These are phyloP conservation scores for Ptychochromis oligacanthus DNA, from an alignment of 2,113 vertebrate genomes.

Conservation along the genomic window DNA sequence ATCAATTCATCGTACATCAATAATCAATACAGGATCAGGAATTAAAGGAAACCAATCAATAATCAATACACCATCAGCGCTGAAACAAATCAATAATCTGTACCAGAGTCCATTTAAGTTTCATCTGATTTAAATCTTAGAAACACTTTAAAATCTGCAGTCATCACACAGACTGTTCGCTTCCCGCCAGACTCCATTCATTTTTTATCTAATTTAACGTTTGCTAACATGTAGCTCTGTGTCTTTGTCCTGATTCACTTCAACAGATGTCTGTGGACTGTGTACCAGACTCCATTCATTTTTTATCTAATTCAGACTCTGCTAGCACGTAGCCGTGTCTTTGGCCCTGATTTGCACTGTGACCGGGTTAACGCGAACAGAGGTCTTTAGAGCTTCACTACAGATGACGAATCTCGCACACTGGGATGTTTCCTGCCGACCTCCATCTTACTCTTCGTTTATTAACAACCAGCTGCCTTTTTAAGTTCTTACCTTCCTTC, in stretches of 20 bases:
- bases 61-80: background rate
- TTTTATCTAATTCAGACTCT: background rate
- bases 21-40: background rate
- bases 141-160: background rate
- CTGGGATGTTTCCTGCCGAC: background rate
- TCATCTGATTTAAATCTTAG: background rate
- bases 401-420: background rate
- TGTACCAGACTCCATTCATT: background rate
- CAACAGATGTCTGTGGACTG: background rate
- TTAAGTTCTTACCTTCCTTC: constrained; percentile 50
- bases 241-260: background rate
- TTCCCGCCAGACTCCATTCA: background rate
- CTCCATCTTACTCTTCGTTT: background rate
- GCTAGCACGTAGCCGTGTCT: background rate
- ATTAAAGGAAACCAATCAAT: background rate
- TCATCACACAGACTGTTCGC: background rate
- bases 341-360: background rate
- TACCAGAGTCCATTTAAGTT: background rate
- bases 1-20: background rate
- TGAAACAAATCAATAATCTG: background rate
- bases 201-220: too few relatives aligned
- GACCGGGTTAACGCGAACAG: too few relatives aligned
- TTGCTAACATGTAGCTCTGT: too few relatives aligned
- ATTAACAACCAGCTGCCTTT: background rate
- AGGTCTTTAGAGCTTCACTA: background rate